These are phyloP conservation scores for Heloderma charlesbogerti DNA, from an alignment of 2,113 vertebrate species.

Conservation along the genomic window DNA sequence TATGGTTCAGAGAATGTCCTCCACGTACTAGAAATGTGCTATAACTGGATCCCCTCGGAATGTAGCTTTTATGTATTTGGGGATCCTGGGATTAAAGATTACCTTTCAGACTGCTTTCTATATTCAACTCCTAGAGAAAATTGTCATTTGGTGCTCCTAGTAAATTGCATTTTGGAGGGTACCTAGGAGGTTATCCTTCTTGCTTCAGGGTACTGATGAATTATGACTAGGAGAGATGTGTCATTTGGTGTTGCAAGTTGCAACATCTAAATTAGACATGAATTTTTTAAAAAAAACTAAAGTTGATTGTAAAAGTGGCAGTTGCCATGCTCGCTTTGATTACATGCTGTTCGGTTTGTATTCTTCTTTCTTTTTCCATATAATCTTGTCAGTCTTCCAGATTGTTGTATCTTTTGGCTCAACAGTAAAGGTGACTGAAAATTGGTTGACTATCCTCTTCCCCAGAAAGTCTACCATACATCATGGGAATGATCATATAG, in stretches of 20 bases:
- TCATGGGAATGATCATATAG: not conserved
- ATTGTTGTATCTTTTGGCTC: not conserved
- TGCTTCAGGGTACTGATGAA: not conserved
- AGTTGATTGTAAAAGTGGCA: not conserved
- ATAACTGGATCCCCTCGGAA: not conserved
- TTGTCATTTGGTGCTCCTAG: not conserved
- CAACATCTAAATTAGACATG: not conserved
- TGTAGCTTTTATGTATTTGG: not conserved
- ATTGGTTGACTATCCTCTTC: not conserved
- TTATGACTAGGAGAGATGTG: not conserved
- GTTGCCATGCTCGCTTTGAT: not conserved
- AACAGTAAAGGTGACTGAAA: not conserved
- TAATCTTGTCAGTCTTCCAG: not conserved
- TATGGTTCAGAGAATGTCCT: not conserved
- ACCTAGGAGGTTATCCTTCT: not conserved
- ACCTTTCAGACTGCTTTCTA: not conserved
- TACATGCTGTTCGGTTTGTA: not conserved
- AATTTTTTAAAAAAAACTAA: too few relatives aligned
- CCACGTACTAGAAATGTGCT: not conserved
- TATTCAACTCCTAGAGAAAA: not conserved
- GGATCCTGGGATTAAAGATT: not conserved
- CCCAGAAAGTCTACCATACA: not conserved
- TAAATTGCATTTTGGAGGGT: slow-evolving; percentile 7
- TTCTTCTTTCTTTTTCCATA: not conserved
- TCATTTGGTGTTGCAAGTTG: not conserved